These are phyloP conservation scores for Agrotis puta DNA, from an alignment of 2,888 invertebrate species.

Conservation along the genomic window DNA sequence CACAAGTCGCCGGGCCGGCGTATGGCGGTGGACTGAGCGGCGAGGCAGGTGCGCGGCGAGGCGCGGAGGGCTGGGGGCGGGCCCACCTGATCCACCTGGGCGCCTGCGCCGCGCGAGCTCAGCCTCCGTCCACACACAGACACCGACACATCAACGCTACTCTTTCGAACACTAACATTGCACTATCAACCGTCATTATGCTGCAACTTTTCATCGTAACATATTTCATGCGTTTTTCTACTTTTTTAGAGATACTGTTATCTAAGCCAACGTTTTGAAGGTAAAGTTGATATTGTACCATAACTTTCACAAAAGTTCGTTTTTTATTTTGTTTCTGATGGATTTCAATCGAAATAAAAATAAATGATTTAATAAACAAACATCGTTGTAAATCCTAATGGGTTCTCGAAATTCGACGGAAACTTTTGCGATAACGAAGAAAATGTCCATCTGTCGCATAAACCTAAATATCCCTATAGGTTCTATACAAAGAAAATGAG, in stretches of 20 bases:
- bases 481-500: slow-evolving; percentile 60
- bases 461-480: slow-evolving; percentile 41
- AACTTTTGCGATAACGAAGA: not conserved
- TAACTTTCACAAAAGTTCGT: slow-evolving; percentile 22
- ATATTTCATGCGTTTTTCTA: slow-evolving; percentile 59
- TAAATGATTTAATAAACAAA: not conserved
- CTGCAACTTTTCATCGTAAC: slow-evolving; percentile 62
- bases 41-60: slow-evolving; percentile 87
- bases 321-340: not conserved
- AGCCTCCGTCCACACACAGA: slow-evolving; percentile 68
- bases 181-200: slow-evolving; percentile 60
- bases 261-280: not conserved
- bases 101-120: slow-evolving; percentile 85
- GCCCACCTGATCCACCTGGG: slow-evolving; percentile 90
- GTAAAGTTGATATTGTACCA: not conserved
- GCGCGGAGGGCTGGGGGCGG: slow-evolving; percentile 88
- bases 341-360: not conserved
- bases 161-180: slow-evolving; percentile 58
- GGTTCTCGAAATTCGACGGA: not conserved
- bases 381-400: not conserved
- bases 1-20: slow-evolving; percentile 89
- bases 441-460: slow-evolving; percentile 7
- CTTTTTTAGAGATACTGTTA: slow-evolving; percentile 20
- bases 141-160: slow-evolving; percentile 52
- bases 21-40: slow-evolving; percentile 85